Evolutionary conservation across 2,888 invertebrate genomes (phyloP).

Genomic region (Graphium colonna): DNA sequence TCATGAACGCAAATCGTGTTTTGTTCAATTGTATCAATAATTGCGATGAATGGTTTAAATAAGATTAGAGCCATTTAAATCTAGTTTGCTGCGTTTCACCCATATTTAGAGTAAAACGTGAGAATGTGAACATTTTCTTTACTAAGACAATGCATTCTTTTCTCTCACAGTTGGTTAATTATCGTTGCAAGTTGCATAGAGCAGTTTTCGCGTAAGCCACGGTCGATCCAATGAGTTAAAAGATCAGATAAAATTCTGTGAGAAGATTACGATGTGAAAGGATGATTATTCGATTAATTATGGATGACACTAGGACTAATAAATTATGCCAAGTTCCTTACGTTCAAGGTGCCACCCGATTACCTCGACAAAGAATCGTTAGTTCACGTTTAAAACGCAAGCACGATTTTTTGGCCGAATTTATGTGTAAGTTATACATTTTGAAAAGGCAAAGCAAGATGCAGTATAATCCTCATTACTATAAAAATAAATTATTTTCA

Average conservation of each 20-base stretch:
- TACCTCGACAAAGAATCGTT: too few relatives aligned
- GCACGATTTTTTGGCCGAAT: too few relatives aligned
- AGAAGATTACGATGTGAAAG: neutral
- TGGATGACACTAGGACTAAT: too few relatives aligned
- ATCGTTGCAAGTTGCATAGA: slow-evolving; percentile 11
- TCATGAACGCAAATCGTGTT: neutral
- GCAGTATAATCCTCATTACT: too few relatives aligned
- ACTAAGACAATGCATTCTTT: slow-evolving; percentile 12
- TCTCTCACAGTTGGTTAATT: slow-evolving; percentile 19
- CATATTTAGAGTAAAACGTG: slow-evolving; percentile 20
- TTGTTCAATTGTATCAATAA: neutral
- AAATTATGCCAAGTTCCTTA: too few relatives aligned
- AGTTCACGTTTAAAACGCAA: too few relatives aligned
- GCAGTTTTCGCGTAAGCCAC: slow-evolving; percentile 1
- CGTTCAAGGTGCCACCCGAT: too few relatives aligned
- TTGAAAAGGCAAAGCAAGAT: too few relatives aligned
- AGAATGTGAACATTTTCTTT: slow-evolving; percentile 13
- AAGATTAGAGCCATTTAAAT: slow-evolving; percentile 2
- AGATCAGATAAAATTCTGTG: slow-evolving; percentile 5
- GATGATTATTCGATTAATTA: too few relatives aligned
- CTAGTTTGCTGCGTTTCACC: slow-evolving; percentile 17
- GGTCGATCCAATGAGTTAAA: neutral
- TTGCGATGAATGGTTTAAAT: neutral
- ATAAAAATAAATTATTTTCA: too few relatives aligned
- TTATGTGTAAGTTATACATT: too few relatives aligned